Evolutionary conservation across 2,113 vertebrate genomes (phyloP), one percentile per base, ranked within the genome.

Genomic region (Pluvianellus socialis): DNA sequence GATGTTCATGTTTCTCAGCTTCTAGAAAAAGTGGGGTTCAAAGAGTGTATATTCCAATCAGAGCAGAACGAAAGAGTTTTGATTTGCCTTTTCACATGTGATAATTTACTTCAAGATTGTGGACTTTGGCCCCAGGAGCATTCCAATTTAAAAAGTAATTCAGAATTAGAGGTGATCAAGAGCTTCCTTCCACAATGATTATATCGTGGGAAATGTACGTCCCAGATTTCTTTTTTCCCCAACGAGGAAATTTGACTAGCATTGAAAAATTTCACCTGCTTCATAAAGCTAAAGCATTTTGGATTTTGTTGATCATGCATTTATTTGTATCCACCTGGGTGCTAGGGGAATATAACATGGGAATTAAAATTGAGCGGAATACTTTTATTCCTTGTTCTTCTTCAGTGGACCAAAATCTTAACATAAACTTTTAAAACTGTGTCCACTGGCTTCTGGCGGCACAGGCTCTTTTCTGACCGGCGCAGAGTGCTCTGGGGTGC

Each of bases 101-200:
- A 62, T 55, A 86, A 52, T 14, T 70, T n/a, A 53, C n/a, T 94
- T 88, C 16, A 49, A 14, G 18, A 4, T 62, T 52, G 22, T 72
- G 13, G 40, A 35, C 26, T 79, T 75, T n/a, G 13, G 6, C 3
- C 38, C 18, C 12, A 35, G 13, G 22, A 50, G 23, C 0, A 0
- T 65, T 82, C n/a, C 26, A 50, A 13, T 85, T 66, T 32, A n/a
- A 88, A 70, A 74, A 66, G 12, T 66, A 66, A 66, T 53, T 68
- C 19, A 61, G 42, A 80, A 44, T 58, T 62, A 76, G 47, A 35
- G 11, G 23, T 30, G 18, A 49, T n/a, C 26, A 61, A 44, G 50
- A 62, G 33, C 52, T 87, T 90, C 20, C 33, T 80, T 77, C 15
- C 23, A 12, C 15, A 28, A 21, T 19, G 6, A 52, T 50, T 55